These are phyloP conservation scores for Ectemnius lituratus DNA, from an alignment of 2,888 invertebrate genomes.

Conservation along the genomic window DNA sequence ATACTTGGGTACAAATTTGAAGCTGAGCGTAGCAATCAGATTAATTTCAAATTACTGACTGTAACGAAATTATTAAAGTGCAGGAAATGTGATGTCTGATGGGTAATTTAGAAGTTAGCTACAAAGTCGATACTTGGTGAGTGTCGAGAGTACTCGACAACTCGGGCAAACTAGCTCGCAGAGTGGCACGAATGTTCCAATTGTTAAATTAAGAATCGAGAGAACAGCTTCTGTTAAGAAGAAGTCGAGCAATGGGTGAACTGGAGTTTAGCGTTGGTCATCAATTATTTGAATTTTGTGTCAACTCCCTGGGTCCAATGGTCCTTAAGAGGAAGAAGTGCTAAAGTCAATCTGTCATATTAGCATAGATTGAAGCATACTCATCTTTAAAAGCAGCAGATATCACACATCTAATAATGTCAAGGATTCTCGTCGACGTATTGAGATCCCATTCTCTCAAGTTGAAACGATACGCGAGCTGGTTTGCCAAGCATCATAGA, in stretches of 20 bases:
- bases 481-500: too few species aligned
- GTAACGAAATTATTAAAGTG: slow-evolving; percentile 6
- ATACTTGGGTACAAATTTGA: too few species aligned
- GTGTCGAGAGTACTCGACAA: not conserved
- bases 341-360: slow-evolving; percentile 19
- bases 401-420: too few species aligned
- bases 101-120: not conserved
- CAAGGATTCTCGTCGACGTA: too few species aligned
- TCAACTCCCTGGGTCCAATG: slow-evolving; percentile 19
- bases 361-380: not conserved
- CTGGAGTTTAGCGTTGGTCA: slow-evolving; percentile 38
- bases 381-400: too few species aligned
- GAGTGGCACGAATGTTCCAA: slow-evolving; percentile 6
- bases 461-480: too few species aligned
- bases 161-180: slow-evolving; percentile 5
- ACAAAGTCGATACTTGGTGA: too few species aligned
- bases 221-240: not conserved
- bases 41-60: too few species aligned
- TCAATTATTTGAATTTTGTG: slow-evolving; percentile 47
- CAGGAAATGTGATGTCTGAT: not conserved
- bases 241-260: slow-evolving; percentile 36
- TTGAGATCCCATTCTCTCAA: too few species aligned
- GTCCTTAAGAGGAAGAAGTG: slow-evolving; percentile 8
- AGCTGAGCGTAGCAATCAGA: not conserved
- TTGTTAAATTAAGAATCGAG: slow-evolving; percentile 46